These are phyloP conservation scores for Hartigia nigra DNA, from an alignment of 2,888 invertebrate species.

Conservation along the genomic window DNA sequence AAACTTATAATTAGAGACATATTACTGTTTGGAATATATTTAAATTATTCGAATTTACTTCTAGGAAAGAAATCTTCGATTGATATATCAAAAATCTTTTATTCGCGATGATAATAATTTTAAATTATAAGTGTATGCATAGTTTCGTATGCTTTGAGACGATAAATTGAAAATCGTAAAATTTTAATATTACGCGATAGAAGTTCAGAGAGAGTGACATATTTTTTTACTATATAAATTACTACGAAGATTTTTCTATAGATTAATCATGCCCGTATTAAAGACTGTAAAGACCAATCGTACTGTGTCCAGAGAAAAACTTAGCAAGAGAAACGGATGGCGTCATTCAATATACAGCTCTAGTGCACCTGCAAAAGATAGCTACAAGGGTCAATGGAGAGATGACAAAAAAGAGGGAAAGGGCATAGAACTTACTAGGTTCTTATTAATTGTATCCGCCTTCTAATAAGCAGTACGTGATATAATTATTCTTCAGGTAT, in stretches of 20 bases:
- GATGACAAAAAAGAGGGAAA: conserved; percentile 66
- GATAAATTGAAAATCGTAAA: not conserved
- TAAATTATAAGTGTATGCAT: not conserved
- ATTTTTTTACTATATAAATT: not conserved
- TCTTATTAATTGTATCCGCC: not conserved
- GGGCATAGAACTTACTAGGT: conserved; percentile 45
- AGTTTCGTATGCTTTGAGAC: not conserved
- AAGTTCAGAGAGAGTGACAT: not conserved
- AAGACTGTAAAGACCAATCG: conserved; percentile 67
- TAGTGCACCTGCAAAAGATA: conserved; percentile 40
- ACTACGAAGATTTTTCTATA: not conserved
- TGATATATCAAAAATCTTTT: not conserved
- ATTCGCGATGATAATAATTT: not conserved
- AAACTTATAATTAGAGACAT: not conserved
- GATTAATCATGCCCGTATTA: conserved; percentile 59
- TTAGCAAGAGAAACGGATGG: conserved; percentile 68
- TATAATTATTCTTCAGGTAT: not conserved
- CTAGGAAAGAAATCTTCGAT: not conserved
- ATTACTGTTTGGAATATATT: not conserved
- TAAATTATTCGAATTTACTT: not conserved
- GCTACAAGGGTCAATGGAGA: conserved; percentile 74
- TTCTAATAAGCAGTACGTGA: not conserved
- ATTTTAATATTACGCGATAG: not conserved
- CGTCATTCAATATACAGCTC: conserved; percentile 71
- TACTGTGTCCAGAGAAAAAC: conserved; percentile 26